Evolutionary conservation across 2,888 invertebrate species (phyloP).

Genomic region (Vanessa cardui): DNA sequence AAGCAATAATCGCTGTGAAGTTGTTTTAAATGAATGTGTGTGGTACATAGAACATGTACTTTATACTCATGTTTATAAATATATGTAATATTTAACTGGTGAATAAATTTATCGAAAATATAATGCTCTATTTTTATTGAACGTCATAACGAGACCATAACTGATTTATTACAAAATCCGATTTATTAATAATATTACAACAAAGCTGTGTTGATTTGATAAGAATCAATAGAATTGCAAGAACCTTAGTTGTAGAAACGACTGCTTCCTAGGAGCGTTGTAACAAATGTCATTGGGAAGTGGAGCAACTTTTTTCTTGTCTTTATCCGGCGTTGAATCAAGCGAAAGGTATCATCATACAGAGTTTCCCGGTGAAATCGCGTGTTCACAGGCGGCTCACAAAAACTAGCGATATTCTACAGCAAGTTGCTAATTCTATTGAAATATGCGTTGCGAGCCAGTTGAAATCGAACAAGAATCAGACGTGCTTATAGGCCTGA

Average conservation of each 20-base stretch:
- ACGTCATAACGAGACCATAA: too few relatives aligned
- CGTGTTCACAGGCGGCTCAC: conserved; percentile 70
- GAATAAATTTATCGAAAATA: too few relatives aligned
- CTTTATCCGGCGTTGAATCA: conserved; percentile 68
- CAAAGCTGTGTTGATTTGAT: not conserved
- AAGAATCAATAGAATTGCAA: not conserved
- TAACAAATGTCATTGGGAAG: conserved; percentile 79
- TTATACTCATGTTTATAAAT: too few relatives aligned
- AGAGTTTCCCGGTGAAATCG: conserved; percentile 77
- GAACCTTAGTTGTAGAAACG: conserved; percentile 17
- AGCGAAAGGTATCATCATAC: conserved; percentile 77
- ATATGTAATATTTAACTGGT: too few relatives aligned
- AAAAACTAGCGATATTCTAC: conserved; percentile 64
- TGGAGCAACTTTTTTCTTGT: conserved; percentile 67
- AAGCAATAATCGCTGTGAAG: too few relatives aligned
- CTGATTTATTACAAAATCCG: not conserved
- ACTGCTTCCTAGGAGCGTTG: conserved; percentile 41
- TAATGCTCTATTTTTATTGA: too few relatives aligned
- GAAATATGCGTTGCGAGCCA: conserved; percentile 59
- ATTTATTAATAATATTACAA: not conserved
- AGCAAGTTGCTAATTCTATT: conserved; percentile 67
- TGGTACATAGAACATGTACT: too few relatives aligned
- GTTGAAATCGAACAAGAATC: conserved; percentile 53
- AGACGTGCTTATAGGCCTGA: conserved; percentile 53
- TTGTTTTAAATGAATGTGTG: too few relatives aligned